phyloP scores from a whole-genome alignment of 2,888 invertebrate species.

The Onthophagus sagittarius region DNA sequence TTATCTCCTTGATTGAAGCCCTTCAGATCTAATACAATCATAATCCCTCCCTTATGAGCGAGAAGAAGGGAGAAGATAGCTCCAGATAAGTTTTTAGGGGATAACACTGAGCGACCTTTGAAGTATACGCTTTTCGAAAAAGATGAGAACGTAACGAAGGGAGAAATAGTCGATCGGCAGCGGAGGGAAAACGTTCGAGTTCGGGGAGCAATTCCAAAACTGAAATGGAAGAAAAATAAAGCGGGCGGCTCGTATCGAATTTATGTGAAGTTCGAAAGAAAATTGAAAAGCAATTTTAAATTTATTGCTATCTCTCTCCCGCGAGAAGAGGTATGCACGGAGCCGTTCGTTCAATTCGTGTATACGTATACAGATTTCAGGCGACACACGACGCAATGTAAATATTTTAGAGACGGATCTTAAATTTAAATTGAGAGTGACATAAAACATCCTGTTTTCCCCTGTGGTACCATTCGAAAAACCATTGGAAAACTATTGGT shows the following conservation, averaged over 20 bases:
- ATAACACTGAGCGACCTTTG: slow-evolving; percentile 19
- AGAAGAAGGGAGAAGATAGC: slow-evolving; percentile 26
- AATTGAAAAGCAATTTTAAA: not conserved
- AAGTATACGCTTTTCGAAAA: slow-evolving; percentile 2
- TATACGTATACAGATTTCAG: not conserved
- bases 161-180: not conserved
- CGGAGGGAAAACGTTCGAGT: not conserved
- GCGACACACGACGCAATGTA: slow-evolving; percentile 18
- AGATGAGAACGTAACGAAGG: not conserved
- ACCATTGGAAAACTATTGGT: not conserved
- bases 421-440: slow-evolving; percentile 33
- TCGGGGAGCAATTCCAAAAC: not conserved
- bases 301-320: not conserved
- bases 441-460: slow-evolving; percentile 31
- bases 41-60: slow-evolving; percentile 24
- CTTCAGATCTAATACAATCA: slow-evolving; percentile 18
- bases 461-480: not conserved
- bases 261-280: not conserved
- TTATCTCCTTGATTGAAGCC: not conserved
- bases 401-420: slow-evolving; percentile 30
- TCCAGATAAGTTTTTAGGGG: slow-evolving; percentile 25
- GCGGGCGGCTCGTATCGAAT: not conserved
- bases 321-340: not conserved
- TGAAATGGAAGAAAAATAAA: not conserved
- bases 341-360: not conserved